Percentiles rank a stretch among this genome's conserved stretches.
phyloP scores from a whole-genome alignment of 2,113 vertebrate species.

The Rhabdornis inornatus region DNA sequence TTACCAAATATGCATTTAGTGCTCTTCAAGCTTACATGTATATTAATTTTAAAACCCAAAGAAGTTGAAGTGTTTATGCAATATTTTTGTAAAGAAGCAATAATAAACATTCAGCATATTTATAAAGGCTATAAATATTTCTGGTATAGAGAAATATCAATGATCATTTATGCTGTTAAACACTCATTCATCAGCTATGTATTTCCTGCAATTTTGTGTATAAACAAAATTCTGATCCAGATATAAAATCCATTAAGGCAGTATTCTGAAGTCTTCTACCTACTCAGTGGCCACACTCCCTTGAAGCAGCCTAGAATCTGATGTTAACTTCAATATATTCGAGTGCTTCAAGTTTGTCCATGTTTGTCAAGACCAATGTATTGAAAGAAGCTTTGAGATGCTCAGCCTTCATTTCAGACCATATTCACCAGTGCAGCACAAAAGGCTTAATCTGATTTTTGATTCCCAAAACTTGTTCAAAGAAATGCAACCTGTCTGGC shows the following conservation, averaged over 20 bases:
- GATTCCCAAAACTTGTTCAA: not conserved
- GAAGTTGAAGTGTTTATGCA: not conserved
- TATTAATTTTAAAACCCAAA: not conserved
- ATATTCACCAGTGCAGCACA: not conserved
- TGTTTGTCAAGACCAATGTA: not conserved
- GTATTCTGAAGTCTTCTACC: not conserved
- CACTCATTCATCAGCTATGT: not conserved
- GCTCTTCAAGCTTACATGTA: not conserved
- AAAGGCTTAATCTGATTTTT: not conserved
- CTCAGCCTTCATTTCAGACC: not conserved
- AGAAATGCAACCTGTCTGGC: not conserved
- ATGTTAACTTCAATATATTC: not conserved
- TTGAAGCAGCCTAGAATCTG: not conserved
- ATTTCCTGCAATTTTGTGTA: not conserved
- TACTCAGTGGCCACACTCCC: not conserved
- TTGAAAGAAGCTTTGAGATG: not conserved
- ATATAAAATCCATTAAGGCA: not conserved
- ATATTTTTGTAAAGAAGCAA: not conserved
- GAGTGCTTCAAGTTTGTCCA: accelerated
- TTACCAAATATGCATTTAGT: not conserved
- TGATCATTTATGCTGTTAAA: not conserved
- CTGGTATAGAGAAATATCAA: not conserved
- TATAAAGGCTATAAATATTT: not conserved
- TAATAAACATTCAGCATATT: not conserved
- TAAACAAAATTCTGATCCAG: not conserved